Evolutionary conservation across 2,113 vertebrate genomes (phyloP).

Genomic region (Channa argus): DNA sequence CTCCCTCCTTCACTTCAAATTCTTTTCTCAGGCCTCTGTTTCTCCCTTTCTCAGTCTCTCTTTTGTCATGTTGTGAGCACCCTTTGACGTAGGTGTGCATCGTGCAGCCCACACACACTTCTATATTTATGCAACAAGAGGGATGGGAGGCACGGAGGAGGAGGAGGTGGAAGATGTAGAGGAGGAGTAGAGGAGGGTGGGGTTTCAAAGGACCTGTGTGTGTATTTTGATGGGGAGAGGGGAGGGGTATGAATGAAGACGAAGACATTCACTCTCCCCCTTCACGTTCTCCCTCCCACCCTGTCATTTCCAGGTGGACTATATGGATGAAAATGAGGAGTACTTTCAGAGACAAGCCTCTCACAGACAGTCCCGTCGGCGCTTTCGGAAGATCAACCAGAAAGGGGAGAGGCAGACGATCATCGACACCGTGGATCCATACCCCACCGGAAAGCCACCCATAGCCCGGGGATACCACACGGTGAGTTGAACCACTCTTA

Average conservation of each 20-base stretch:
- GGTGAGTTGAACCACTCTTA: constrained; percentile 82
- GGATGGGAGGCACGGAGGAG: constrained; percentile 16
- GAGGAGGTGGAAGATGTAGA: constrained; percentile 20
- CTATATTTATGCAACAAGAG: constrained; percentile 79
- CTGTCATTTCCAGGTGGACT: constrained; percentile 90
- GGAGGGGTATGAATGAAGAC: constrained; percentile 49
- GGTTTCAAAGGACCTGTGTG: constrained; percentile 1
- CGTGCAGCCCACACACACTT: constrained; percentile 68
- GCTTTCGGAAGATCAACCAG: constrained; percentile 99
- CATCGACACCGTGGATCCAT: constrained; percentile 97
- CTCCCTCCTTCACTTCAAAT: constrained; percentile 9
- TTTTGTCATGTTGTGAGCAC: constrained; percentile 49
- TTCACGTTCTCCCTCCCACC: constrained; percentile 32
- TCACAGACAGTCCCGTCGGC: constrained; percentile 95
- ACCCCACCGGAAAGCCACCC: constrained; percentile 93
- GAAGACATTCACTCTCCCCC: constrained; percentile 61
- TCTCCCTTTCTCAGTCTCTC: constrained; percentile 8
- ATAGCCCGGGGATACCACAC: constrained; percentile 95
- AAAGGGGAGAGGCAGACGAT: constrained; percentile 98
- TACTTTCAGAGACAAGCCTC: constrained; percentile 99
- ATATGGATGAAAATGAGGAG: constrained; percentile 99
- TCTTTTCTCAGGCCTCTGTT: neutral
- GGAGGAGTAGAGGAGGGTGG: constrained; percentile 31
- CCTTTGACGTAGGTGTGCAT: constrained; percentile 74
- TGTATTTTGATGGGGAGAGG: constrained; percentile 8